Evolutionary conservation across 2,113 vertebrate species (phyloP).

Genomic region (Holacanthus passer): DNA sequence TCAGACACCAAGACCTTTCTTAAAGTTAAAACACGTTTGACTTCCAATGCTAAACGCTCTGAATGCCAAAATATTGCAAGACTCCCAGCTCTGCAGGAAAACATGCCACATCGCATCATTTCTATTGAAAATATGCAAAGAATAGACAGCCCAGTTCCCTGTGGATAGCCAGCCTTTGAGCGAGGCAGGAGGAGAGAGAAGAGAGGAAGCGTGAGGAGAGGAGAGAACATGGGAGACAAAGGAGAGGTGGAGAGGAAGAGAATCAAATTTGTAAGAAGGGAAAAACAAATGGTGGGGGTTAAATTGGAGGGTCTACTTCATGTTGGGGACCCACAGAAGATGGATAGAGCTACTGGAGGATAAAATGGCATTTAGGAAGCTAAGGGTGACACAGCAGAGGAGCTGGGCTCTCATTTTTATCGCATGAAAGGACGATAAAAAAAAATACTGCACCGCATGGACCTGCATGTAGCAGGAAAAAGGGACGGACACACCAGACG

Average conservation of each 20-base stretch:
- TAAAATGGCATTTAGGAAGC: conserved; percentile 24
- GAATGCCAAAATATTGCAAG: neutral
- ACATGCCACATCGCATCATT: neutral
- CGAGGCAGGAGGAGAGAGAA: neutral
- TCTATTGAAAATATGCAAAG: conserved; percentile 21
- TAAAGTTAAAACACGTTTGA: conserved; percentile 1
- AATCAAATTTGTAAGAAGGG: conserved; percentile 26
- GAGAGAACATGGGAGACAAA: neutral
- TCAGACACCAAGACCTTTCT: neutral
- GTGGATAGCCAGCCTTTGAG: conserved; percentile 19
- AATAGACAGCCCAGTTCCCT: conserved; percentile 1
- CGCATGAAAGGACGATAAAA: neutral
- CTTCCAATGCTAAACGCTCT: neutral
- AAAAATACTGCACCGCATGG: neutral
- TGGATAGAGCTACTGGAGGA: conserved; percentile 19
- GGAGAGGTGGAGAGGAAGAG: conserved; percentile 6
- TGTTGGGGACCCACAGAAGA: conserved; percentile 14
- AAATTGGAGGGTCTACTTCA: conserved; percentile 34
- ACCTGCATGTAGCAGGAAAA: neutral
- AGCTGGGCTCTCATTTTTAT: neutral
- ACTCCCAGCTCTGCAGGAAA: neutral
- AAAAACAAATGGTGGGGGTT: conserved; percentile 35
- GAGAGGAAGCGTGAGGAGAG: neutral
- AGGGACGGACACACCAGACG: neutral
- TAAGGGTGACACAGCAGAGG: conserved; percentile 9